Conservation (phyloP, 1,140 invertebrate species). For the Drosophila takahashii region DNA sequence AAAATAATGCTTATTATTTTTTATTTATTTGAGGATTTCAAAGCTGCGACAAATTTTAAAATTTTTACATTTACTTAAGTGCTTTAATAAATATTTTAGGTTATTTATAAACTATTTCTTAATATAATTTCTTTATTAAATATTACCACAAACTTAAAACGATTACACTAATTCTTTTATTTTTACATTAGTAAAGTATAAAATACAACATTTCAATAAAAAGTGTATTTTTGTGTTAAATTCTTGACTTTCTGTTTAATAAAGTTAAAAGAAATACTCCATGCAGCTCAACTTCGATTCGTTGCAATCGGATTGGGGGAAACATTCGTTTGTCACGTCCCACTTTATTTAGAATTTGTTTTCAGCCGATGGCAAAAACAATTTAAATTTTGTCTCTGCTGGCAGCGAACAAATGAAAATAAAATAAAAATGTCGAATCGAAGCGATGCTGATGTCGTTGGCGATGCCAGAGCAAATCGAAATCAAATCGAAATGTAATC, state of each 20-base stretch:
- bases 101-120: no score
- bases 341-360: slow-evolving; percentile 65
- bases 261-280: background rate
- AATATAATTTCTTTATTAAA: no score
- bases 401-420: slow-evolving; percentile 48
- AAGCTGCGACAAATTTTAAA: no score
- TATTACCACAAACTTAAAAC: no score
- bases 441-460: slow-evolving; percentile 36
- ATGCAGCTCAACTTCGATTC: slow-evolving; percentile 40
- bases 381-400: slow-evolving; percentile 79
- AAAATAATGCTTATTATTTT: no score
- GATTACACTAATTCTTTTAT: no score
- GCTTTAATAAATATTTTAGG: no score
- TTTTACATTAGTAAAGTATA: background rate
- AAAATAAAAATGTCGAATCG: slow-evolving; percentile 48
- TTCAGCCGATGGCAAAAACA: slow-evolving; percentile 72
- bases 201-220: background rate
- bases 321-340: slow-evolving; percentile 58
- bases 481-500: slow-evolving; percentile 83
- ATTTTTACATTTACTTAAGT: no score
- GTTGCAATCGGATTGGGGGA: slow-evolving; percentile 39
- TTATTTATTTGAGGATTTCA: no score
- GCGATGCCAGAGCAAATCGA: slow-evolving; percentile 68
- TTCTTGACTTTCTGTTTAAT: background rate
- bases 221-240: background rate